Evolutionary conservation across 2,113 vertebrate genomes (phyloP).

Genomic region (Channa maculata): DNA sequence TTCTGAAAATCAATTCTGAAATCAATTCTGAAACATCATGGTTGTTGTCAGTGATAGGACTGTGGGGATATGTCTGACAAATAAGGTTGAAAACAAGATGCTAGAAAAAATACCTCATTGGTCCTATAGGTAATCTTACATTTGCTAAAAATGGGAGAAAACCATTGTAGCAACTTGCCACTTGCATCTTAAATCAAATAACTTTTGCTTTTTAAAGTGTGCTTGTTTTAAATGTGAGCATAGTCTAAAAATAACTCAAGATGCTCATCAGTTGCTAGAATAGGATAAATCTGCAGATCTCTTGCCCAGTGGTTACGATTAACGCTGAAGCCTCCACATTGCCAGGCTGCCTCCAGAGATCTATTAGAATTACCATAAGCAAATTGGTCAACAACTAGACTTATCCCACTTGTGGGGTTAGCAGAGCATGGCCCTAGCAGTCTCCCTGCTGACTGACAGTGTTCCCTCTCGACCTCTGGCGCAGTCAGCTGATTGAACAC

Average conservation of each 20-base stretch:
- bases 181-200: too few species aligned
- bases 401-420: slow-evolving; percentile 47
- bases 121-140: background rate
- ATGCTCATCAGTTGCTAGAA: slow-evolving; percentile 67
- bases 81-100: background rate
- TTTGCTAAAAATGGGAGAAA: too few species aligned
- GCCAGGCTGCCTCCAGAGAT: slow-evolving; percentile 62
- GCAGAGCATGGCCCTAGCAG: slow-evolving; percentile 43
- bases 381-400: slow-evolving; percentile 76
- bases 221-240: too few species aligned
- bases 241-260: slow-evolving; percentile 63
- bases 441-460: slow-evolving; percentile 59
- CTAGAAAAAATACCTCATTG: too few species aligned
- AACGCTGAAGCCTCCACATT: slow-evolving; percentile 73
- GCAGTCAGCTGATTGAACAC: slow-evolving; percentile 67
- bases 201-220: too few species aligned
- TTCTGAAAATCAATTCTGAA: background rate
- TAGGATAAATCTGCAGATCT: slow-evolving; percentile 74
- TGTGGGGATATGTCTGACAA: background rate
- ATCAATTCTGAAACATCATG: background rate
- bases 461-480: slow-evolving; percentile 57
- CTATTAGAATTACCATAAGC: slow-evolving; percentile 75
- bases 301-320: slow-evolving; percentile 71
- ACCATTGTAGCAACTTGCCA: too few species aligned
- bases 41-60: too few species aligned